Evolutionary conservation across 1,140 invertebrate genomes (phyloP).

Genomic region (Manduca sexta): DNA sequence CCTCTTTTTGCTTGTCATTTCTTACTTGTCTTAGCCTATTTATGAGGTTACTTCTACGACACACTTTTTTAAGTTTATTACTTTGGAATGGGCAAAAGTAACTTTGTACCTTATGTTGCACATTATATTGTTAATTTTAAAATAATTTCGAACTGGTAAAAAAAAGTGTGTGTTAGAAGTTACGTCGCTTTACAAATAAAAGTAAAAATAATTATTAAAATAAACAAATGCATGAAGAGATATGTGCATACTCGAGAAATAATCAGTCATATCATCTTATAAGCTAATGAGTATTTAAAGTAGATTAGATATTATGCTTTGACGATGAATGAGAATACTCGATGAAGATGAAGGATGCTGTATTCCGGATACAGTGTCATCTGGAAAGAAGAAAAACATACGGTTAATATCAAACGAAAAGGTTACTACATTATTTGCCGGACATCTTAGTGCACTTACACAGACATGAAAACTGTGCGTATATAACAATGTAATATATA

Average conservation of each 20-base stretch:
- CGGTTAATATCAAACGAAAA: constrained; percentile 13
- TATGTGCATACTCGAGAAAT: constrained; percentile 47
- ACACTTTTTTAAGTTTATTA: constrained; percentile 10
- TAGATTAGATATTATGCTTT: constrained; percentile 10
- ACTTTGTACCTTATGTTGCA: neutral
- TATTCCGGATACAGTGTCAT: constrained; percentile 10
- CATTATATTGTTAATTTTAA: neutral
- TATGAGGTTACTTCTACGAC: constrained; percentile 35
- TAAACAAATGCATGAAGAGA: constrained; percentile 64
- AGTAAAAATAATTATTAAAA: constrained; percentile 52
- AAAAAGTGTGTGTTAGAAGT: constrained; percentile 9
- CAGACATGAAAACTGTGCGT: too few species aligned
- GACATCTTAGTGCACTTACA: too few species aligned
- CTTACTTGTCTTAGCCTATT: constrained; percentile 15
- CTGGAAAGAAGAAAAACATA: constrained; percentile 37
- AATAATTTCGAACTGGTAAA: neutral
- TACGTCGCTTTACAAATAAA: constrained; percentile 11
- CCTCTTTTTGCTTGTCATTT: constrained; percentile 68
- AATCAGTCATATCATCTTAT: constrained; percentile 54
- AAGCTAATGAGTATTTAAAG: constrained; percentile 62
- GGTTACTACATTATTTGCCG: too few species aligned
- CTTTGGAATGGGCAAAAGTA: neutral
- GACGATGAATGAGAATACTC: constrained; percentile 2
- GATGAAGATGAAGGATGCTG: constrained; percentile 24
- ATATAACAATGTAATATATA: too few species aligned